A percentile compares a stretch with the other conserved stretches of the same genome.
phyloP scores from a whole-genome alignment of 2,888 invertebrate genomes.

The Athalia cordata region DNA sequence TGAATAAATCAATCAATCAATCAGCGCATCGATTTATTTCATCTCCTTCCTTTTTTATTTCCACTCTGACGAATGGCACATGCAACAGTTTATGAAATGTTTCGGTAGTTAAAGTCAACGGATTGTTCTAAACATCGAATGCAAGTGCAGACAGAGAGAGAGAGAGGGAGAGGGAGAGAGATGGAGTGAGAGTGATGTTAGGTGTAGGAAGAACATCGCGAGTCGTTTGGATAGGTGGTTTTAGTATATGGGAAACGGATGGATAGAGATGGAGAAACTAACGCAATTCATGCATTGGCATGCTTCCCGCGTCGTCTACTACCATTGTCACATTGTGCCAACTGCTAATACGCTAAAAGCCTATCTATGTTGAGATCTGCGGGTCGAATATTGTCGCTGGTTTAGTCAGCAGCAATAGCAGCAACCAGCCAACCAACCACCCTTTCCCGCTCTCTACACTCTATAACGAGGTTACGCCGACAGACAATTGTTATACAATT shows the following conservation, averaged over 20 bases:
- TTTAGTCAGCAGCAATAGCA: not conserved
- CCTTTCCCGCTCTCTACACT: constrained; percentile 58
- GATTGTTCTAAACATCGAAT: no score
- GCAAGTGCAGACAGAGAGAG: no score
- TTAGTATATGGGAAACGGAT: constrained; percentile 64
- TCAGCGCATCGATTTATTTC: no score
- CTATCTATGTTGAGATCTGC: constrained; percentile 72
- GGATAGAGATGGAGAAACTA: constrained; percentile 57
- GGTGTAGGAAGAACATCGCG: no score
- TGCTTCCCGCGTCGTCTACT: constrained; percentile 67
- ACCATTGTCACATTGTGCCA: constrained; percentile 71
- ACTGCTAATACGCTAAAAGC: constrained; percentile 73
- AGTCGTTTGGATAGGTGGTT: constrained; percentile 25
- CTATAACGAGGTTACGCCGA: constrained; percentile 69
- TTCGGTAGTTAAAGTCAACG: no score
- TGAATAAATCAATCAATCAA: no score
- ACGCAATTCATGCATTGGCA: constrained; percentile 63
- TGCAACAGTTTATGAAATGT: no score
- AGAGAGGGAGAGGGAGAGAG: not conserved
- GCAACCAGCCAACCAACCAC: not conserved
- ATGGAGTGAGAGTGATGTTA: constrained; percentile 21
- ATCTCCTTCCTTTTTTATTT: no score
- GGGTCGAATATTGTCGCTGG: constrained; percentile 68
- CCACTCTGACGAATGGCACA: no score
- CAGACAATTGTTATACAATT: constrained; percentile 65